Base-by-base conservation (phyloP, 1,140 invertebrate species). In the Neuroterus valhalla region DNA sequence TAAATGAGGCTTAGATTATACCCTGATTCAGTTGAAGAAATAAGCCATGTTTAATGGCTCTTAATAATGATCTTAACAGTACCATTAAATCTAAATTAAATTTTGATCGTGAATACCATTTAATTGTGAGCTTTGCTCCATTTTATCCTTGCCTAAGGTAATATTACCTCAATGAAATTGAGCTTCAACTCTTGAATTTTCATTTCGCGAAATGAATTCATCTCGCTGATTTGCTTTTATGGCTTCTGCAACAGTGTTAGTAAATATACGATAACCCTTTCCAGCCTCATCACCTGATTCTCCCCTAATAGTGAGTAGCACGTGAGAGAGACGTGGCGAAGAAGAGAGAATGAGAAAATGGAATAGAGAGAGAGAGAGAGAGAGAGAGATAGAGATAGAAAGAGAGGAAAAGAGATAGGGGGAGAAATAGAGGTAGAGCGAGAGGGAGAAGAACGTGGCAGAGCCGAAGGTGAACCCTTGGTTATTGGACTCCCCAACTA, bases 401-500 rank as follows among this genome's bases (percentile, higher is more conserved):
- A 17, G 38, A 43, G 71, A 26, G 19, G 62, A 4, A 5, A 62
- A 68, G 42, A 31, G 45, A 55, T 31, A 70, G 6, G 62, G 44
- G 38, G 45, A 48, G 21, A 21, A 67, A 21, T 70, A 19, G 55
- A 42, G 52, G 6, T 17, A 46, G 38, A 19, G 38, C 26, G 23
- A 38, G 21, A 72, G 68, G n/a, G 66, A 26, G 44, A n/a, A 26
- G 44, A n/a, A 43, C 19, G 42, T 31, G 52, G 66, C 68, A 21
- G 71, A 71, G 50, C 73, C 77, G 50, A 78, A 78, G 75, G 72
- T 73, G 69, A 84, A 82, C 81, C 70, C 81, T 81, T 71, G 67
- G 81, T 77, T 78, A 81, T 80, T 66, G 66, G 71, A 81, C 69
- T 81, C 52, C 52, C 80, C 79, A 81, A 84, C 78, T 84, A 84